Base-by-base conservation (phyloP, 2,113 vertebrate species). In the Anarhynchus alexandrinus region DNA sequence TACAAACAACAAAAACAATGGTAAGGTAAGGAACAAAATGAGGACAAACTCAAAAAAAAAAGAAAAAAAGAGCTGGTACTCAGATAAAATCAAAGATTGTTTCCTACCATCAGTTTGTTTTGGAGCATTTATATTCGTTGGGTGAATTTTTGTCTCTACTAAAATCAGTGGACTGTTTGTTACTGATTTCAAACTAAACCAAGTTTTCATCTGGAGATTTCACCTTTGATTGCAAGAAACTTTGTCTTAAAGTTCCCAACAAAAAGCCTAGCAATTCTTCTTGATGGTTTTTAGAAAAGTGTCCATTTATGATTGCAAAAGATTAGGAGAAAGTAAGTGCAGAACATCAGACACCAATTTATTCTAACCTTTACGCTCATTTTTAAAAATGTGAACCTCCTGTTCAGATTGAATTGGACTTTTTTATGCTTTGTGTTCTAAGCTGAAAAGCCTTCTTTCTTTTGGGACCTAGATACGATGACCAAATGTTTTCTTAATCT, bases 21-120 rank as follows among this genome's bases (percentile, higher is more conserved):
- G 89, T 97, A 89, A 91, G 92, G 86, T 87, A 95, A 93, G 92
- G 93, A 97, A 97, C 95, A 97, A 97, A 97, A 97, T 93, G 96
- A 61, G 86, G 96, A 96, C 95, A 97, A 95, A 95, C 81, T 93
- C 12, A 90, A 74, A 73, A 80, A 86, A 51, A 52, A 86, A 43
- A 55, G 43, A 82, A 43, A 29, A 62, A 40, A n/a, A 91, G 11
- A 66, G 43, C 70, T 64, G 26, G 43, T 96, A 74, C 55, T 96
- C 77, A 97, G 98, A 98, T 98, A 97, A 96, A 93, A 98, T 95
- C 97, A 96, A 95, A 97, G 93, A 73, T 93, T 97, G 86, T 97
- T 97, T 98, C 94, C 87, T 97, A 98, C 66, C 88, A 91, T 86
- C 93, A 88, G 96, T 96, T 96, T 97, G 97, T 95, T 96, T 97